phyloP scores from a whole-genome alignment of 2,113 vertebrate genomes.

The Diadophis punctatus region DNA sequence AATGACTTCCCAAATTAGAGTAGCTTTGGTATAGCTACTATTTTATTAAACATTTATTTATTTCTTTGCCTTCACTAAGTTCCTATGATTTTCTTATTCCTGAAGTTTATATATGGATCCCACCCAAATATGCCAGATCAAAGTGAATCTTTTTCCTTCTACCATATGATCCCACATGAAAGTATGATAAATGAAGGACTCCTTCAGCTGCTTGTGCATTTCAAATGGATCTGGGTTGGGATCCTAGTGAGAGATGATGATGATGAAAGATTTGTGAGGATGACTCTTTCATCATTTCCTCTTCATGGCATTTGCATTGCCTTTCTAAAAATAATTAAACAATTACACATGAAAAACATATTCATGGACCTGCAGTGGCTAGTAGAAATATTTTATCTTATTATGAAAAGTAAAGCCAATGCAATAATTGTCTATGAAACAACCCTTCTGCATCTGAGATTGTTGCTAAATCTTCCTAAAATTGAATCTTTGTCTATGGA shows the following conservation, averaged over 20 bases:
- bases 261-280: background rate
- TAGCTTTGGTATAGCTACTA: background rate
- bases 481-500: background rate
- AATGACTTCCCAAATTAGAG: too few species aligned
- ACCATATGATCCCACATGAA: background rate
- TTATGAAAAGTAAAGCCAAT: background rate
- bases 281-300: background rate
- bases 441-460: background rate
- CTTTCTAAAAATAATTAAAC: background rate
- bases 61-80: background rate
- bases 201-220: background rate
- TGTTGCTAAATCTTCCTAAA: background rate
- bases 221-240: slow-evolving; percentile 24
- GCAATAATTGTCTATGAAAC: background rate
- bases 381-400: background rate
- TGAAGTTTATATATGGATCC: slow-evolving; percentile 15
- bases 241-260: slow-evolving; percentile 1
- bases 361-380: background rate
- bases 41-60: background rate
- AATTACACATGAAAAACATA: background rate
- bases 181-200: background rate
- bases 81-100: background rate
- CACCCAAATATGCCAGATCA: background rate
- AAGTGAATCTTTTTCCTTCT: slow-evolving; percentile 3
- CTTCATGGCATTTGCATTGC: background rate